Evolutionary conservation across 2,797 vertebrate species (phyloP).

Genomic region (Delichon dasypus): DNA sequence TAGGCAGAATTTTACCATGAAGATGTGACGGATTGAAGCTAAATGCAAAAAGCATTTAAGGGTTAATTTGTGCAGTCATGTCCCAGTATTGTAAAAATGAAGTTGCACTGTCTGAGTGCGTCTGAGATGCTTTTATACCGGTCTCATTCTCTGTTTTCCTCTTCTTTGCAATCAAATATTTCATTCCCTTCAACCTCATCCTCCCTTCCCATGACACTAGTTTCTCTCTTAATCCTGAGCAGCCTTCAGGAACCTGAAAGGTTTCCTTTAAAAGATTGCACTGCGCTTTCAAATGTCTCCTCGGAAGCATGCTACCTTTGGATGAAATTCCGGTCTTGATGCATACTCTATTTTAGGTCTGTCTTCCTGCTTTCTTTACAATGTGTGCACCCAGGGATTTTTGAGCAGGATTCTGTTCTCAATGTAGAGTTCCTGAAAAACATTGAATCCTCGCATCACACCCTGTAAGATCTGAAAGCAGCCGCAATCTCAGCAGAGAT

Average conservation of each 20-base stretch:
- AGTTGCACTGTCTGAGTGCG: not conserved
- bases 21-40: not conserved
- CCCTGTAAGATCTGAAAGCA: slow-evolving; percentile 28
- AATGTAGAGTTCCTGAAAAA: slow-evolving; percentile 39
- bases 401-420: slow-evolving; percentile 22
- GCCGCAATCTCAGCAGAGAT: slow-evolving; percentile 21
- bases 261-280: slow-evolving; percentile 4
- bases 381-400: not conserved
- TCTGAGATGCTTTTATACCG: not conserved
- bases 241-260: not conserved
- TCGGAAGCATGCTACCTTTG: not conserved
- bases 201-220: not conserved
- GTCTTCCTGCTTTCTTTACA: slow-evolving; percentile 27
- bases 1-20: not conserved
- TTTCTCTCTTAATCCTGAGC: slow-evolving; percentile 26
- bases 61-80: not conserved
- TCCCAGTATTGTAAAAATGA: not conserved
- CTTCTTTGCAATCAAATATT: slow-evolving; percentile 6
- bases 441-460: not conserved
- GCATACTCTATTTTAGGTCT: slow-evolving; percentile 30
- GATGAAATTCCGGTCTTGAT: slow-evolving; percentile 36
- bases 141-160: not conserved
- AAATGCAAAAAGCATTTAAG: not conserved
- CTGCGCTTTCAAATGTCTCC: slow-evolving; percentile 21
- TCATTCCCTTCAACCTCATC: not conserved